Percentiles rank a stretch among this genome's conserved stretches.
Conservation (phyloP, 2,797 vertebrate species). For the Acipenser oxyrinchus region DNA sequence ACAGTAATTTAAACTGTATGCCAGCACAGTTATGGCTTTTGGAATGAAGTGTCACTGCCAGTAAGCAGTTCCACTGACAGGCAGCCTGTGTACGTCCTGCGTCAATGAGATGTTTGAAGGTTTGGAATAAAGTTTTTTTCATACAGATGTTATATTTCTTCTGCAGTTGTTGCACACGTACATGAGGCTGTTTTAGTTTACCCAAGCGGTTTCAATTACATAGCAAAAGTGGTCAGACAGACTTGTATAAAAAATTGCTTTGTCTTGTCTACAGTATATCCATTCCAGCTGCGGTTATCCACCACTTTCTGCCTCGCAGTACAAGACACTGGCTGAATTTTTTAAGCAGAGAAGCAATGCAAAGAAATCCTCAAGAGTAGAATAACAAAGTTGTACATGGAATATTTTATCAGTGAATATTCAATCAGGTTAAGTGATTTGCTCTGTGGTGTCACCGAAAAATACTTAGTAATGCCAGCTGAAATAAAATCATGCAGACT, state of each 20-base stretch:
- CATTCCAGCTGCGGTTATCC: too few relatives aligned
- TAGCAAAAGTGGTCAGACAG: slow-evolving; percentile 2
- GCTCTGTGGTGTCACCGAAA: too few relatives aligned
- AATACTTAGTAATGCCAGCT: too few relatives aligned
- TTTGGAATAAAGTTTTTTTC: slow-evolving; percentile 52
- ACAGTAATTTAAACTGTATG: slow-evolving; percentile 10
- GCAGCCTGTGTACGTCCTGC: slow-evolving; percentile 50
- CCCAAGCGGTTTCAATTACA: slow-evolving; percentile 33
- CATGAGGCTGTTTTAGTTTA: slow-evolving; percentile 34
- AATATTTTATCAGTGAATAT: too few relatives aligned
- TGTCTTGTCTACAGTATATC: too few relatives aligned
- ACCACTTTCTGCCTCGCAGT: too few relatives aligned
- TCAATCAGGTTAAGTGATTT: too few relatives aligned
- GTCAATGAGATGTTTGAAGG: slow-evolving; percentile 48
- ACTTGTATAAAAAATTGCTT: too few relatives aligned
- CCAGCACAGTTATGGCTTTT: slow-evolving; percentile 52
- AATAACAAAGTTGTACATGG: too few relatives aligned
- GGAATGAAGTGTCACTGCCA: slow-evolving; percentile 52
- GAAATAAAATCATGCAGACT: too few relatives aligned
- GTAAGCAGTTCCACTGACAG: slow-evolving; percentile 59
- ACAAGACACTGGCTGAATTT: too few relatives aligned
- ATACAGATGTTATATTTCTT: slow-evolving; percentile 68
- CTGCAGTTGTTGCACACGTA: slow-evolving; percentile 59
- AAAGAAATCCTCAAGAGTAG: not conserved
- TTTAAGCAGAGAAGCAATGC: too few relatives aligned